phyloP scores from a whole-genome alignment of 2,797 vertebrate species.

The Spinibarbus caldwelli region DNA sequence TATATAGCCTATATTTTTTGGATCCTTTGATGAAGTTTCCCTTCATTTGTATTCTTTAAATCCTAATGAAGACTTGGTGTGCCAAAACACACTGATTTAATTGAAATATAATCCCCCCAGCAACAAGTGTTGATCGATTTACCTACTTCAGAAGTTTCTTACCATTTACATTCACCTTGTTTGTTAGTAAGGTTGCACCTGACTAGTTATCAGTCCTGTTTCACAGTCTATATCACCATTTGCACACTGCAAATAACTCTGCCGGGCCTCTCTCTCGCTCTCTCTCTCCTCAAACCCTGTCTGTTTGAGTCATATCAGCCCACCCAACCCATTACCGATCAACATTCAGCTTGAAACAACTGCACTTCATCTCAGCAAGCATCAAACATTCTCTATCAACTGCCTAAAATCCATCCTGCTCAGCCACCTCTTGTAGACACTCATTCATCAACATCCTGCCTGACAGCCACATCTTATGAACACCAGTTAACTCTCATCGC shows the following conservation, averaged over 20 bases:
- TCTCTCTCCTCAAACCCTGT: slow-evolving; percentile 1
- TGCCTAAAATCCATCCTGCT: slow-evolving; percentile 19
- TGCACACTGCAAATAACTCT: slow-evolving; percentile 22
- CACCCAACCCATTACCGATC: slow-evolving; percentile 4
- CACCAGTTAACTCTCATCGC: slow-evolving; percentile 40
- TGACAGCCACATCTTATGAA: slow-evolving; percentile 45
- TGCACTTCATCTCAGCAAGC: slow-evolving; percentile 3
- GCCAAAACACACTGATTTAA: slow-evolving; percentile 13
- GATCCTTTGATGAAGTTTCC: not conserved
- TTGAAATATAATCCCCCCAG: not conserved
- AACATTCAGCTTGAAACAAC: slow-evolving; percentile 12
- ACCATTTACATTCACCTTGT: not conserved
- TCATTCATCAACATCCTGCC: slow-evolving; percentile 38
- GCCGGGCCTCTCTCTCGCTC: not conserved
- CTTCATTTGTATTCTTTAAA: slow-evolving; percentile 3
- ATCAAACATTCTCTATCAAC: slow-evolving; percentile 32
- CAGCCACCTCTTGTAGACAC: slow-evolving; percentile 31
- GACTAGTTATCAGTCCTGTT: not conserved
- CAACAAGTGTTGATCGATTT: not conserved
- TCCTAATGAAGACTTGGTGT: not conserved
- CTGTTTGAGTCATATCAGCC: slow-evolving; percentile 40
- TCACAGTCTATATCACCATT: not conserved
- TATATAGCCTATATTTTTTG: too few species aligned
- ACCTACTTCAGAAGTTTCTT: not conserved
- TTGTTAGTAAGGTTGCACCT: not conserved